Evolutionary conservation across 2,888 invertebrate species (phyloP).

Genomic region (Eristalinus sepulchralis): DNA sequence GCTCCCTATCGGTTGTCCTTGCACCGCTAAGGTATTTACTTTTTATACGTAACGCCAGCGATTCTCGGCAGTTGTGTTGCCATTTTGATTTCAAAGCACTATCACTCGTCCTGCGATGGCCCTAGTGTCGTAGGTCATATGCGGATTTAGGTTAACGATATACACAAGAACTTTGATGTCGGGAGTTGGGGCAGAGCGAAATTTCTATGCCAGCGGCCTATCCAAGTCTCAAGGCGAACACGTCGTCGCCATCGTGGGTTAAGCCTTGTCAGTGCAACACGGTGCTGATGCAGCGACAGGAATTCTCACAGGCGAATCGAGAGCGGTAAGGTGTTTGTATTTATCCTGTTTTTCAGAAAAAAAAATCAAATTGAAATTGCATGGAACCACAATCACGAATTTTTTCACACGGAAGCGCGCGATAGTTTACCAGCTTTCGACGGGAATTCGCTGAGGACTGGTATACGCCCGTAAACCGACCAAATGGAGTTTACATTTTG

Average conservation of each 20-base stretch:
- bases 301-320: background rate
- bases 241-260: background rate
- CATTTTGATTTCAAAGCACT: conserved; percentile 51
- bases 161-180: conserved; percentile 49
- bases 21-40: conserved; percentile 32
- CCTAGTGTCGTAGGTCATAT: conserved; percentile 70
- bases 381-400: conserved; percentile 47
- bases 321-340: background rate
- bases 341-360: background rate
- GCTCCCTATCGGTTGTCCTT: conserved; percentile 10
- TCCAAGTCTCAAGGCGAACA: conserved; percentile 4
- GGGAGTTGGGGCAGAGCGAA: conserved; percentile 32
- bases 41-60: conserved; percentile 28
- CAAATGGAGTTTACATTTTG: conserved; percentile 63
- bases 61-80: conserved; percentile 54
- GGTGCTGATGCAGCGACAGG: background rate
- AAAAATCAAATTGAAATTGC: conserved; percentile 9
- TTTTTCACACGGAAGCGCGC: conserved; percentile 51
- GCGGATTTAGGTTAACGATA: conserved; percentile 69
- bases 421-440: conserved; percentile 63
- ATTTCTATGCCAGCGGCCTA: conserved; percentile 29
- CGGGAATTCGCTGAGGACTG: conserved; percentile 71
- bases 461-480: conserved; percentile 69
- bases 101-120: conserved; percentile 28
- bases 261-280: background rate